These are phyloP conservation scores for Micromussa lordhowensis DNA, from an alignment of 92 coral and sea anemone species.

Conservation along the genomic window DNA sequence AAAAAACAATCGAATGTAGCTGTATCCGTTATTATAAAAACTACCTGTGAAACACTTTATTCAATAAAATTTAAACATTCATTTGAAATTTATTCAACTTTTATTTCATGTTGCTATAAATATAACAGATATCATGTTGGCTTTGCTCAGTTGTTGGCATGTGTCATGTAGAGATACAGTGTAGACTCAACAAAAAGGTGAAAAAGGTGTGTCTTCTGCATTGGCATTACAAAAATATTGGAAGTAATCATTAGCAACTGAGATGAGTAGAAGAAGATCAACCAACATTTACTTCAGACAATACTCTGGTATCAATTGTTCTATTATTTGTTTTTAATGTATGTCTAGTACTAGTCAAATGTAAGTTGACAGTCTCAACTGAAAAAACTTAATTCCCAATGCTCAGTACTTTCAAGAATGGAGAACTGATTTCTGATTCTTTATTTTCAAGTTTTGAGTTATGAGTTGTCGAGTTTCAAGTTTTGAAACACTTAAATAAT, in stretches of 20 bases:
- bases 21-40: neutral
- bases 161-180: neutral
- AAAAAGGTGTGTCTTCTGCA: neutral
- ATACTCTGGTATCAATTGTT: conserved; percentile 1
- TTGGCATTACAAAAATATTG: neutral
- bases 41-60: neutral
- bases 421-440: too few species aligned
- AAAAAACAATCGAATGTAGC: neutral
- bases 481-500: too few species aligned
- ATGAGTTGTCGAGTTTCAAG: too few species aligned
- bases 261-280: conserved; percentile 22
- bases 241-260: neutral
- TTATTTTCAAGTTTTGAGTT: too few species aligned
- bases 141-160: neutral
- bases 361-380: too few species aligned
- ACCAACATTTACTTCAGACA: conserved; percentile 9
- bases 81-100: neutral
- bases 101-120: neutral
- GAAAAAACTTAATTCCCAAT: too few species aligned
- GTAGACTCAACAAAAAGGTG: neutral
- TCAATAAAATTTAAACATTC: neutral
- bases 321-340: neutral
- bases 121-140: neutral
- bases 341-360: too few species aligned
- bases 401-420: too few species aligned